Conservation (phyloP, 2,888 invertebrate species). For the Cryptus armator region DNA sequence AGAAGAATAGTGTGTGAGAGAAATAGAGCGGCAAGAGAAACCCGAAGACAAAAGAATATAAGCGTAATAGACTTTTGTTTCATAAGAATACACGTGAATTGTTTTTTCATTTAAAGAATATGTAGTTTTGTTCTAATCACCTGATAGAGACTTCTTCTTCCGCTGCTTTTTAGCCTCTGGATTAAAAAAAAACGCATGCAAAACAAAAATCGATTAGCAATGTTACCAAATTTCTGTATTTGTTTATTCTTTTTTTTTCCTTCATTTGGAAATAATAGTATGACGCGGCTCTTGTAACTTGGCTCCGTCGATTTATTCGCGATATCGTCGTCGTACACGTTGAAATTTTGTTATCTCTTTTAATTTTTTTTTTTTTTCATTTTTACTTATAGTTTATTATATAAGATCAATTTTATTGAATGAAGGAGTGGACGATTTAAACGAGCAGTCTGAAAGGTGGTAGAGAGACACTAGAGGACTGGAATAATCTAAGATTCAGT, state of each 20-base stretch:
- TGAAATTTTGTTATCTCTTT: conserved; percentile 52
- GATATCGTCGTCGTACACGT: conserved; percentile 36
- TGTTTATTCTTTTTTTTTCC: conserved; percentile 16
- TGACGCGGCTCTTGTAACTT: conserved; percentile 41
- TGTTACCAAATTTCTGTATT: conserved; percentile 76
- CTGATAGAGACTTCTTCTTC: conserved; percentile 96
- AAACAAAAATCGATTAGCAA: conserved; percentile 84
- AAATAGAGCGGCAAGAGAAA: conserved; percentile 16
- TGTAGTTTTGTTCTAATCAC: conserved; percentile 87
- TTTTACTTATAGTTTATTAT: conserved; percentile 17
- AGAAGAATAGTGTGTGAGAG: conserved; percentile 37
- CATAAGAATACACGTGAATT: conserved; percentile 30
- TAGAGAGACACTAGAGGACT: conserved; percentile 24
- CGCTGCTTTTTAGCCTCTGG: conserved; percentile 98
- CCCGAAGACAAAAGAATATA: conserved; percentile 28
- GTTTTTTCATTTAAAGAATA: conserved; percentile 61
- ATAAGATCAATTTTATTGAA: conserved; percentile 55
- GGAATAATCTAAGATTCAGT: conserved; percentile 6
- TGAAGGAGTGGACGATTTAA: conserved; percentile 61
- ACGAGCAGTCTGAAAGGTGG: conserved; percentile 44
- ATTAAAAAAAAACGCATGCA: conserved; percentile 85
- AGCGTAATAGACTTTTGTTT: conserved; percentile 37
- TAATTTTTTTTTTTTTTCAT: conserved; percentile 52
- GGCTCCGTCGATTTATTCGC: conserved; percentile 32
- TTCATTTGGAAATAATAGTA: conserved; percentile 40